Percentiles rank a stretch among this genome's conserved stretches.
Evolutionary conservation across 2,888 invertebrate genomes (phyloP).

Genomic region (Megamerina dolium): DNA sequence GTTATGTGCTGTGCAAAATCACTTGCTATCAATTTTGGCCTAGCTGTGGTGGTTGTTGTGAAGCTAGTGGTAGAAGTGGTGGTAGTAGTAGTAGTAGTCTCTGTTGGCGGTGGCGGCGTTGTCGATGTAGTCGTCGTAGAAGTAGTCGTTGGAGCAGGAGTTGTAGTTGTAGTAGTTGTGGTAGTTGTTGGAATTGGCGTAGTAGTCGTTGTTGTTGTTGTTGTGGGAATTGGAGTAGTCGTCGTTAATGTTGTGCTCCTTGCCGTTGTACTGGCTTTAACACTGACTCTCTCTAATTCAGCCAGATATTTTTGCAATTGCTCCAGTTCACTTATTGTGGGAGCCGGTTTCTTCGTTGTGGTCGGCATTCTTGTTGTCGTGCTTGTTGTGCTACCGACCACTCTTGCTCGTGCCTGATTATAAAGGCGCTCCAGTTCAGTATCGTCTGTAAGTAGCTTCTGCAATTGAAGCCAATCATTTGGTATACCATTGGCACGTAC

Average conservation of each 20-base stretch:
- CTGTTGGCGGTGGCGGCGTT: conserved; percentile 12
- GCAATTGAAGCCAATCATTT: conserved; percentile 51
- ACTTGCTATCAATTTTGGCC: conserved; percentile 13
- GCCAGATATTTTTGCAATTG: conserved; percentile 26
- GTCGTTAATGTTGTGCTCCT: conserved; percentile 10
- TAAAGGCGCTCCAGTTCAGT: conserved; percentile 39
- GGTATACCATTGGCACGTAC: conserved; percentile 9
- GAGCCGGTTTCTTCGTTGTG: conserved; percentile 41
- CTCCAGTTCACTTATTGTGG: conserved; percentile 18
- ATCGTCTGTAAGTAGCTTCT: conserved; percentile 51
- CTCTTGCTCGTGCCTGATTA: conserved; percentile 35
- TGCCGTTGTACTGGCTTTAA: conserved; percentile 17
- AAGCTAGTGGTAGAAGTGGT: conserved; percentile 15
- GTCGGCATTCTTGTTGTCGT: conserved; percentile 37
- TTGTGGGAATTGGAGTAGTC: too few species aligned
- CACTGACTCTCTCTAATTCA: conserved; percentile 49
- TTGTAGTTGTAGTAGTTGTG: too few species aligned
- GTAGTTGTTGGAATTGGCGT: too few species aligned
- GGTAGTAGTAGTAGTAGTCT: conserved; percentile 15
- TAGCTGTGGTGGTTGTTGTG: conserved; percentile 24
- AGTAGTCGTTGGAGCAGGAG: conserved; percentile 1
- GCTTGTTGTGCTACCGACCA: conserved; percentile 14
- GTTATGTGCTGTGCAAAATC: conserved; percentile 18
- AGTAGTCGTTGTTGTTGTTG: too few species aligned
- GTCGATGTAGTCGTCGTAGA: conserved; percentile 11